Evolutionary conservation across 1,140 invertebrate genomes (phyloP), one percentile per base, ranked within the genome.

Genomic region (Diabrotica undecimpunctata): DNA sequence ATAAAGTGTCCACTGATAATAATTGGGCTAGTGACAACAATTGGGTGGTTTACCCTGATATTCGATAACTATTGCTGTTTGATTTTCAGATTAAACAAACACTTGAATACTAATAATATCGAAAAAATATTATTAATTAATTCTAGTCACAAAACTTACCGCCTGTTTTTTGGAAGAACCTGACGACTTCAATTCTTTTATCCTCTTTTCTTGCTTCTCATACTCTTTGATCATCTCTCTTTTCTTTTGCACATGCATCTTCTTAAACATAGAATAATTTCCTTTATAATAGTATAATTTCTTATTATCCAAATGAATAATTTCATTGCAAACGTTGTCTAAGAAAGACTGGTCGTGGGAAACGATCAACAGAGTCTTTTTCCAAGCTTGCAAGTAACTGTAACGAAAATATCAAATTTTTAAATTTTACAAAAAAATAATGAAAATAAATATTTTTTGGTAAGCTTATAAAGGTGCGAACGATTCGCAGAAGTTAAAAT

Each of bases 301-400:
- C 72, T 94, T 90, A 67, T 90, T 88, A 77, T 99, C 96, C 61
- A 99, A 82, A 80, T 99, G 97, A 66, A 99, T 95, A 54, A 99
- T 95, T 82, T 99, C 97, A 68, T 98, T 98, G 78, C 97, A 99
- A 5, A 99, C 96, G 77, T 98, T 98, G 78, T 99, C 97, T 62
- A 99, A 88, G 83, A 99, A 99, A 75, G 95, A 97, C 79, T 99
- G 96, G 83, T 99, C 97, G 85, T 99, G 97, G 73, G 97, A 99
- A 9, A 99, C 97, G 64, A 99, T 93, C 5, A 99, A 78, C 3
- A 99, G 80, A 0, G 97, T 99, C 75, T 99, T 98, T 79, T 98
- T 98, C 97, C 97, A 99, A 3, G 85, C 87, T 85, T 98, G 95
- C 11, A 99, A 82, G 80, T 98, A 98, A 78, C 89, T 91, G 50